Base-by-base conservation (phyloP, 2,888 invertebrate genomes). In the Zaprionus obscuricornis region DNA sequence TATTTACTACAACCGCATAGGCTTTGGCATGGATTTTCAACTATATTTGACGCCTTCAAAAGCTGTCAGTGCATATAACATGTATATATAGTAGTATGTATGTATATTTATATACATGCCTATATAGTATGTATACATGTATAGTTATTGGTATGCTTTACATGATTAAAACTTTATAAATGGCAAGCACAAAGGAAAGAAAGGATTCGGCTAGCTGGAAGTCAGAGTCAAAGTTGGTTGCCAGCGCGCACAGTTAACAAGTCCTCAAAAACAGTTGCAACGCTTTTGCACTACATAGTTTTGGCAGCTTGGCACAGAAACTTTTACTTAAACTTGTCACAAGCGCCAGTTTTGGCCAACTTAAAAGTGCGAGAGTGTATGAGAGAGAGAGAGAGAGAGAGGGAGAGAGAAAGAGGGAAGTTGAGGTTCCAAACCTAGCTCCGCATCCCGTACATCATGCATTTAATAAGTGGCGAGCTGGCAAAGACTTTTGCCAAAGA, bases 291-390 rank as follows among this genome's bases (percentile, higher is more conserved):
- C 14, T 5, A 24, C 4, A 6, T 46, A 34, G 20, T 42, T 56
- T 55, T 68, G 51, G 62, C 62, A 60, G 68, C 50, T 16, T 49
- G 45, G 54, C 16, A 31, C n/a, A n/a, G 26, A 78, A 78, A 78
- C 51, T 85, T 77, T 68, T 66, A 22, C 56, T 51, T 51, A 85
- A 63, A 73, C 49, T 85, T 85, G 76, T 66, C 78, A 71, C 75
- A 58, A 54, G 62, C 60, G 62, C 74, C 82, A 66, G 72, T 55
- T 74, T 74, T 47, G 70, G 77, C 64, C 77, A 74, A 81, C 58
- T 81, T 74, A 50, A 27, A 24, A 27, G 34, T 52, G n/a, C n/a
- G n/a, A n/a, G n/a, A n/a, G n/a, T n/a, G n/a, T n/a, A n/a, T n/a
- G n/a, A n/a, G n/a, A n/a, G n/a, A n/a, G n/a, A n/a, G n/a, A n/a